Base-by-base conservation (phyloP, 2,888 invertebrate species). In the Ptychoptera albimana region DNA sequence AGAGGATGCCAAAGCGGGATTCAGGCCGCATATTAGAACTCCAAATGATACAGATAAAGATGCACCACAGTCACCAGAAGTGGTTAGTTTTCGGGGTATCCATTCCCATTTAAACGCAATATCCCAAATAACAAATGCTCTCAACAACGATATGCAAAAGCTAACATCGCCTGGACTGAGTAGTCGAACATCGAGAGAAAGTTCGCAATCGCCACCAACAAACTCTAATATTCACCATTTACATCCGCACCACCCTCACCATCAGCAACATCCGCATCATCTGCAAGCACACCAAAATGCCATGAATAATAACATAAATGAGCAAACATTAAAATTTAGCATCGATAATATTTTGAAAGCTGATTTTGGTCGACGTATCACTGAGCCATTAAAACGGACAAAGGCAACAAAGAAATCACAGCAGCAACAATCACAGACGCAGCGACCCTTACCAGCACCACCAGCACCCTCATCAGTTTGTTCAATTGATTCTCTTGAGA, bases 331-430 rank as follows among this genome's bases (percentile, higher is more conserved):
- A 30, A 80, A 82, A 53, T 88, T 87, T 67, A 86, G 86, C 56
- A 86, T 89, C 59, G 84, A 83, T 55, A 87, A 88, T 62, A 88
- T 88, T 48, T 64, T 88, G 16, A 78, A 84, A 56, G 87, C 87
- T 0, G 87, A 88, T 59, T 88, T 88, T 52, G 87, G 88, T 0
- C 69, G 79, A 30, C 59, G 78, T 39, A 77, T 79, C 34, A 77
- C 78, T 0, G 77, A 81, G 55, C 82, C 81, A 10, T 70, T 72
- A 41, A 79, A 74, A 41, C 52, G 55, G 10, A 14, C 40, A 23
- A 42, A 34, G 37, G 40, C 43, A 39, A 36, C 45, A 3, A 30
- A 23, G 1, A 51, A 12, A 46, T 47, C 35, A 51, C 54, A 47
- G 50, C 45, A 29, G 30, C 38, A 9, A 49, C 44, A 37, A 50